A percentile compares a stretch with the other conserved stretches of the same genome.
Conservation (phyloP, 92 coral and sea anemone genomes). For the Pocillopora grandis region DNA sequence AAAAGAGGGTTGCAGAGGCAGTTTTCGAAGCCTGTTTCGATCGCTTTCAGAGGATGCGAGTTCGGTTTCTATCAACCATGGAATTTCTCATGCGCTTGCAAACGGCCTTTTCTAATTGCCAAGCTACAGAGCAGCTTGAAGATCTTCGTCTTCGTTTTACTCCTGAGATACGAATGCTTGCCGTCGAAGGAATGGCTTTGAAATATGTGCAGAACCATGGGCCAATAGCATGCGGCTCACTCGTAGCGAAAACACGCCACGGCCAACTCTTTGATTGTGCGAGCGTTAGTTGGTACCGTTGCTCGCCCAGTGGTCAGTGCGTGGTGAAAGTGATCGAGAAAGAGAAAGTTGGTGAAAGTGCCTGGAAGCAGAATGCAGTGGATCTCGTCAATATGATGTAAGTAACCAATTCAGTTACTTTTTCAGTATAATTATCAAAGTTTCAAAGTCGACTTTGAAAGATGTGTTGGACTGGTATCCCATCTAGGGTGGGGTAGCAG, state of each 20-base stretch:
- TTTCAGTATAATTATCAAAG: too few relatives aligned
- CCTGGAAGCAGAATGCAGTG: conserved; percentile 66
- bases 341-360: conserved; percentile 17
- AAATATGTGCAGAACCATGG: conserved; percentile 45
- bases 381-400: conserved; percentile 58
- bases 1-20: conserved; percentile 16
- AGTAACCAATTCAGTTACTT: conserved; percentile 6
- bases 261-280: conserved; percentile 43
- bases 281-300: conserved; percentile 47
- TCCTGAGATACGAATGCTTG: conserved; percentile 60
- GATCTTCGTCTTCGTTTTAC: conserved; percentile 33
- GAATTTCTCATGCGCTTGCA: background rate
- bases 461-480: too few relatives aligned
- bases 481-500: too few relatives aligned
- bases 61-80: background rate
- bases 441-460: too few relatives aligned
- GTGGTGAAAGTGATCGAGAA: conserved; percentile 51
- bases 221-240: conserved; percentile 44
- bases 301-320: conserved; percentile 24
- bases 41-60: conserved; percentile 18
- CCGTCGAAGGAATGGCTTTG: conserved; percentile 57
- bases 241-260: conserved; percentile 27
- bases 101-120: conserved; percentile 4
- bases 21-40: conserved; percentile 19
- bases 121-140: conserved; percentile 13